Base-by-base conservation (phyloP, 2,888 invertebrate species). In the Netelia inedita region DNA sequence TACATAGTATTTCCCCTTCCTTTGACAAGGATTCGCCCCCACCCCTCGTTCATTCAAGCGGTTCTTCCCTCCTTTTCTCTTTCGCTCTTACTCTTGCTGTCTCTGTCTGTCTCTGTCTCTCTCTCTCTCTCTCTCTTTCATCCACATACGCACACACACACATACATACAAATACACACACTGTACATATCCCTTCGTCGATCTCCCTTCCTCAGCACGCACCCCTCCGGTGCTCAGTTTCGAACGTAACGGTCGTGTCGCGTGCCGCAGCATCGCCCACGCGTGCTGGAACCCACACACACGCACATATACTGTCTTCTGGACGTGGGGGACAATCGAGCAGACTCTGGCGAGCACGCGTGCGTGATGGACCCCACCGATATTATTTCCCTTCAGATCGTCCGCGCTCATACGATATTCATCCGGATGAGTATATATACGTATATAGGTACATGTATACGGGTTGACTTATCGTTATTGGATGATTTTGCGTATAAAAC, bases 231-330 rank as follows among this genome's bases (percentile, higher is more conserved):
- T 89, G 86, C 89, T 74, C 88, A 88, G 91, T 91, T 92, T 91
- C 91, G 90, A 92, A 91, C 91, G 92, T 93, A 93, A 93, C 93
- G 93, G 93, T 93, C 93, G 91, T 93, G 93, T 93, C 93, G 93
- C 93, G 93, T 93, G 93, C 93, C 93, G 89, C 90, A 92, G 92
- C 93, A 92, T 93, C 93, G 93, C 93, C 93, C 93, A 93, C 93
- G 93, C 93, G 93, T 91, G 91, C 92, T 91, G 84, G 86, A 88
- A 89, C 91, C 91, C 91, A 91, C 90, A 89, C 90, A 86, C 84
- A 79, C 88, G 83, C 86, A 79, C 84, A 75, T 74, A 68, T 72
- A 50, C 76, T 69, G 50, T 75, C 66, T 74, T 61, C 72, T 79
- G 69, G 55, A 74, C 84, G 68, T 35, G 43, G 83, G 74, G 79